Evolutionary conservation across 2,888 invertebrate species (phyloP).

Genomic region (Endomychus coccineus): DNA sequence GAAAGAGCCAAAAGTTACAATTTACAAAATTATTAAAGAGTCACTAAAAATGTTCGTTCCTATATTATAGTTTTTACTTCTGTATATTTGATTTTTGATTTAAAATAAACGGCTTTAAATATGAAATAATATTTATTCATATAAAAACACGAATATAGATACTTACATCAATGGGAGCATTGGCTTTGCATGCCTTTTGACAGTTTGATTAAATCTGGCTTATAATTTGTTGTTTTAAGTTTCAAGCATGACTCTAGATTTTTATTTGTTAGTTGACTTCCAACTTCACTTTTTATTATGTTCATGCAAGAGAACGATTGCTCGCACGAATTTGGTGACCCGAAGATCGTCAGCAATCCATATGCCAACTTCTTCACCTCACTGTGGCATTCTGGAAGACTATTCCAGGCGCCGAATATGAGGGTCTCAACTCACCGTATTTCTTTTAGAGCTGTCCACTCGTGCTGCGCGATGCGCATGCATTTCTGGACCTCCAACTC

Average conservation of each 20-base stretch:
- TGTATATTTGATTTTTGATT: too few species aligned
- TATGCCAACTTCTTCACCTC: slow-evolving; percentile 31
- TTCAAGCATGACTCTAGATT: slow-evolving; percentile 18
- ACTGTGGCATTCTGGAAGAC: slow-evolving; percentile 30
- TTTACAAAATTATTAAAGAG: too few species aligned
- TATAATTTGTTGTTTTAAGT: slow-evolving; percentile 17
- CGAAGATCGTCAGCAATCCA: slow-evolving; percentile 24
- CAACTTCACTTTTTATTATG: slow-evolving; percentile 21
- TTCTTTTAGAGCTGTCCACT: slow-evolving; percentile 30
- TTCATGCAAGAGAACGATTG: slow-evolving; percentile 27
- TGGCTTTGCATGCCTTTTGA: too few species aligned
- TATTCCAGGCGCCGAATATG: slow-evolving; percentile 31
- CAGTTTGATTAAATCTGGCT: slow-evolving; percentile 10
- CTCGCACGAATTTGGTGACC: slow-evolving; percentile 26
- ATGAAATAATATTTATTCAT: too few species aligned
- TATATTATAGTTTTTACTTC: too few species aligned
- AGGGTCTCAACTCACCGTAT: slow-evolving; percentile 30
- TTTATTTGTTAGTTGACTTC: slow-evolving; percentile 21
- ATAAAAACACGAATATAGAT: too few species aligned
- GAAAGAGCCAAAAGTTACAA: too few species aligned
- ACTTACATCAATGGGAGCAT: too few species aligned
- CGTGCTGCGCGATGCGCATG: slow-evolving; percentile 23
- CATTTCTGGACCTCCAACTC: slow-evolving; percentile 29
- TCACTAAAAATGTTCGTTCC: too few species aligned
- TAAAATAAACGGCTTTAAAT: too few species aligned